Base-by-base conservation (phyloP, 1,140 invertebrate species). In the Andrena cerasifolii region DNA sequence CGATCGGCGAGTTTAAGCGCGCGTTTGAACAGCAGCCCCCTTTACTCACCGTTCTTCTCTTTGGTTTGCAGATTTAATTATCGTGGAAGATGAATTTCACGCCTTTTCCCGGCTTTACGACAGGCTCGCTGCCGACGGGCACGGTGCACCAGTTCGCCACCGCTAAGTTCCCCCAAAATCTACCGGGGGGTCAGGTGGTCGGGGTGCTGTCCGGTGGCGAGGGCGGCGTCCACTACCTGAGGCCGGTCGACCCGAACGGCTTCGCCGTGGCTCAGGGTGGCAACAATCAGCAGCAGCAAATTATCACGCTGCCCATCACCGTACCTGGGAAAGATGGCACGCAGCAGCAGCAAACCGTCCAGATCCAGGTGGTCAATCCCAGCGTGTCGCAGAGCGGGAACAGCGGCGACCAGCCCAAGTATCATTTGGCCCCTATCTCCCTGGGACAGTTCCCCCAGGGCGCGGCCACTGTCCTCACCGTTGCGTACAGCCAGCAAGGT, bases 281-380 rank as follows among this genome's bases (percentile, higher is more conserved):
- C 62, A 93, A 91, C 54, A 93, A 91, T 71, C 93, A 94, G 51
- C 91, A 93, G 53, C 94, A 94, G 83, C 94, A 95, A 78, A 94
- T 96, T 36, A 96, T 96, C 68, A 96, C 95, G 3, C 87, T 97
- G 84, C 96, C 96, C 10, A 96, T 96, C 71, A 94, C 95, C 1
- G 94, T 97, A 86, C 95, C 95, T 8, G 95, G 95, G 4, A 96
- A 96, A 86, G 95, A 96, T 86, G 96, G 95, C 90, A 93, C 91
- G 62, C 90, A 93, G 59, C 95, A 95, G 24, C 95, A 96, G 84
- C 95, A 96, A 81, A 96, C 95, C 10, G 94, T 96, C 18, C 96
- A 96, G 89, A 96, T 96, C 58, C 96, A 96, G 89, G 96, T 96
- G 51, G 93, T 96, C 8, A 94, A 93, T 85, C 95, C 95, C 2